Base-by-base conservation (phyloP, 2,113 vertebrate species). In the Pontoporia blainvillei region DNA sequence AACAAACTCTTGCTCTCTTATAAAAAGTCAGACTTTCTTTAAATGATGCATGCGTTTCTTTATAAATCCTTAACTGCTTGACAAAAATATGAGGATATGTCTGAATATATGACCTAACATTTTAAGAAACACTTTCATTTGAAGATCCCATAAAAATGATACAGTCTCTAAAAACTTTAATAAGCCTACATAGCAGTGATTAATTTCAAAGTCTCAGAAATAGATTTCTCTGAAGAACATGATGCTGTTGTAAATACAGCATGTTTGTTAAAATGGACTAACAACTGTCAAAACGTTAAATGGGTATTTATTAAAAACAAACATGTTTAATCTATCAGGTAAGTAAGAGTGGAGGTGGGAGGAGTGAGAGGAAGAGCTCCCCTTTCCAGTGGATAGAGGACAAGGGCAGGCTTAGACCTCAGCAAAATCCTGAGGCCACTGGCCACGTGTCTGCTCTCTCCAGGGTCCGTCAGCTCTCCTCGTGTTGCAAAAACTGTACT, bases 141-240 rank as follows among this genome's bases (percentile, higher is more conserved):
- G 46, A 81, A 61, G 66, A 67, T 76, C 21, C 23, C 36, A 34
- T 21, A 79, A 59, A 92, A 88, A 90, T 66, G 64, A n/a, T 72
- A 23, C n/a, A 83, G 66, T 82, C 21, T 76, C 84, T 49, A n/a
- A 90, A 73, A 73, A 87, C 27, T 18, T 49, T 57, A 92, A 83
- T 39, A 83, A 90, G 67, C 3, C 6, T 29, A 36, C 0, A 31
- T 25, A 73, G 64, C 21, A 34, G 57, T 23, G 86, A 86, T 69
- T 73, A 71, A 75, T 75, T 92, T 94, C 36, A 41, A 92, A 93
- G 23, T 84, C 69, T 91, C 54, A 93, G 52, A 92, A 94, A 59
- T 20, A 91, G 39, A 13, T 18, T 93, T 84, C 15, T 57, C 59
- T 71, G 49, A 86, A 79, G 69, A 87, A 82, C 10, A 14, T 13